Evolutionary conservation across 2,888 invertebrate genomes (phyloP).

Genomic region (Oegoconia quadripuncta): DNA sequence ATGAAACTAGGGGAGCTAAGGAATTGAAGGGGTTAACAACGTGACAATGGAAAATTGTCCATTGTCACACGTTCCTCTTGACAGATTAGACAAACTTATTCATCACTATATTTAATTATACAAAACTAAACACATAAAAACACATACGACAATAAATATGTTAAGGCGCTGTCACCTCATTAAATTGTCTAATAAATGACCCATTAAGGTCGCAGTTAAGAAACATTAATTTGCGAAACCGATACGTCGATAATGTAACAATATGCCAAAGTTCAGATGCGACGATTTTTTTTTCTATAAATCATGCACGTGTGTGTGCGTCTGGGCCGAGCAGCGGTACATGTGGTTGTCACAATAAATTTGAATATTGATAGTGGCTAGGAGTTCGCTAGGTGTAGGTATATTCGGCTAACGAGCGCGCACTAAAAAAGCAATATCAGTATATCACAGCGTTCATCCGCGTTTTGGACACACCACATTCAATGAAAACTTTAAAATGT

Average conservation of each 20-base stretch:
- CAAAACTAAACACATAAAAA: neutral
- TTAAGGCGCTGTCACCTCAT: slow-evolving; percentile 20
- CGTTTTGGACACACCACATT: slow-evolving; percentile 54
- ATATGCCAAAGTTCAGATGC: slow-evolving; percentile 25
- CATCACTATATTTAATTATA: neutral
- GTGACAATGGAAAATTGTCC: too few species aligned
- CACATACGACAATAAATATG: slow-evolving; percentile 2
- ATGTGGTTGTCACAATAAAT: slow-evolving; percentile 56
- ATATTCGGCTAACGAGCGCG: slow-evolving; percentile 61
- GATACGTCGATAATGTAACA: slow-evolving; percentile 18
- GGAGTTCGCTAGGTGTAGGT: slow-evolving; percentile 55
- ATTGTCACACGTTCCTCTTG: too few species aligned
- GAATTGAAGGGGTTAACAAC: too few species aligned
- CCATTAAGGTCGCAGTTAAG: slow-evolving; percentile 33
- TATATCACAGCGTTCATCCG: slow-evolving; percentile 68
- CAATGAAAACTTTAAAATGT: slow-evolving; percentile 52
- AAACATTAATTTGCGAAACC: slow-evolving; percentile 38
- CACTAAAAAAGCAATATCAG: slow-evolving; percentile 68
- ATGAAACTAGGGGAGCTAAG: too few species aligned
- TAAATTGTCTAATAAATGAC: slow-evolving; percentile 22
- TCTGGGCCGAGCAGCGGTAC: slow-evolving; percentile 30
- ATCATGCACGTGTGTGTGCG: slow-evolving; percentile 29
- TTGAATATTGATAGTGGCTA: slow-evolving; percentile 58
- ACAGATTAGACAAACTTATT: too few species aligned
- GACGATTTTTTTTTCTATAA: slow-evolving; percentile 28